Conservation (phyloP, 2,113 vertebrate genomes). For the Camelus dromedarius region DNA sequence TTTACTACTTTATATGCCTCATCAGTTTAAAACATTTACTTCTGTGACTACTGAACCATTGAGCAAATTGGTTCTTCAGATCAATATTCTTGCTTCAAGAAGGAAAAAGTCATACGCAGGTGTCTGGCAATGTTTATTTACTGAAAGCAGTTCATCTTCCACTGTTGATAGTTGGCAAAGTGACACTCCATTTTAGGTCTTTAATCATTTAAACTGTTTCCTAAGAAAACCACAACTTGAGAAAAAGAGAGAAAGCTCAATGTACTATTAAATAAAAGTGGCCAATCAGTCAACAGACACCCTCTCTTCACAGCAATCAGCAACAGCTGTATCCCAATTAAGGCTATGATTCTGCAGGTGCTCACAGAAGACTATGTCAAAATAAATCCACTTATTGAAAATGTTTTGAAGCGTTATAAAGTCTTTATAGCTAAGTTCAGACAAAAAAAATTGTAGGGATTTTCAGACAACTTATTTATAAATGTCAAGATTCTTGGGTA, state of each 20-base stretch:
- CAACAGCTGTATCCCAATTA: slow-evolving; percentile 75
- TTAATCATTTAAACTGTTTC: slow-evolving; percentile 77
- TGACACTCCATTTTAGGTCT: slow-evolving; percentile 74
- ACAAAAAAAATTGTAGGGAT: not conserved
- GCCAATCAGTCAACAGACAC: slow-evolving; percentile 77
- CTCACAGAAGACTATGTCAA: slow-evolving; percentile 62
- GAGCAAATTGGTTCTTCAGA: slow-evolving; percentile 73
- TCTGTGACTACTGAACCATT: slow-evolving; percentile 70
- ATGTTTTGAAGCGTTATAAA: slow-evolving; percentile 73
- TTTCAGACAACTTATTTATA: slow-evolving; percentile 67
- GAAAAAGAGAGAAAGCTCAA: slow-evolving; percentile 37
- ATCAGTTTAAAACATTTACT: slow-evolving; percentile 76
- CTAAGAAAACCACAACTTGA: slow-evolving; percentile 66
- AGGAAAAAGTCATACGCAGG: slow-evolving; percentile 62
- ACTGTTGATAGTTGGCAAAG: slow-evolving; percentile 72
- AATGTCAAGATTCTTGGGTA: slow-evolving; percentile 50
- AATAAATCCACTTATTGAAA: slow-evolving; percentile 80
- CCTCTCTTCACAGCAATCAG: slow-evolving; percentile 64
- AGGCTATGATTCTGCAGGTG: slow-evolving; percentile 74
- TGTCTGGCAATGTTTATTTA: slow-evolving; percentile 74
- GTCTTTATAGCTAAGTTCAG: slow-evolving; percentile 48
- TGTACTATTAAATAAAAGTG: slow-evolving; percentile 76
- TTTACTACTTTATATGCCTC: slow-evolving; percentile 67
- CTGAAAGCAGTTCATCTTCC: slow-evolving; percentile 69
- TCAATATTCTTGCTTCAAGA: slow-evolving; percentile 74